Conservation (phyloP, 2,888 invertebrate species). For the Coenonympha arcania region DNA sequence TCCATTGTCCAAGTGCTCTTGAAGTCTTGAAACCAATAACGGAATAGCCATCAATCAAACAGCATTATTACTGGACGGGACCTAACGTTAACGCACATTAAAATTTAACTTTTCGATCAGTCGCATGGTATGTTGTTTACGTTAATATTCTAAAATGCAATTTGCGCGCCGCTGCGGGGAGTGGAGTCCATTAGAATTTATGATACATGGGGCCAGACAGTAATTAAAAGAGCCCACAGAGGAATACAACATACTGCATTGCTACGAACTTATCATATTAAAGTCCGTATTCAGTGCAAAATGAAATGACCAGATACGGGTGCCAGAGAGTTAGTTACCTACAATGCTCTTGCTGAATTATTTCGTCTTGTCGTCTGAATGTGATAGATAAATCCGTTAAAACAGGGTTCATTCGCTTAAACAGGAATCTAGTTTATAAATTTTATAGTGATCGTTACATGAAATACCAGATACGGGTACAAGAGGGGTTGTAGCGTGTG, state of each 20-base stretch:
- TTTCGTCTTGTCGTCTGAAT: neutral
- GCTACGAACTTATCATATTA: constrained; percentile 43
- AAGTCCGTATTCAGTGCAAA: constrained; percentile 31
- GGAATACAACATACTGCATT: constrained; percentile 52
- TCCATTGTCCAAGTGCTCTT: no score
- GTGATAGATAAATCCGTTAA: neutral
- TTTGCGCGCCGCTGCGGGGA: constrained; percentile 42
- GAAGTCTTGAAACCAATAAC: neutral
- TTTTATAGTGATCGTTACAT: no score
- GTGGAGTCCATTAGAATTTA: constrained; percentile 66
- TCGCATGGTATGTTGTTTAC: constrained; percentile 32
- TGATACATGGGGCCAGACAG: constrained; percentile 59
- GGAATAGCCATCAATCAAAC: constrained; percentile 11
- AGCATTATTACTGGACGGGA: constrained; percentile 1
- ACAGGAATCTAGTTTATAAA: no score
- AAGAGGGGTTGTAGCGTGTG: no score
- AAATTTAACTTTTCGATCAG: constrained; percentile 26
- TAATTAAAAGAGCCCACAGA: constrained; percentile 67
- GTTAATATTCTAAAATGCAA: constrained; percentile 61
- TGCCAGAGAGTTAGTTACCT: no score
- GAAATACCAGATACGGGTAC: no score
- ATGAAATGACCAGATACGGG: constrained; percentile 32
- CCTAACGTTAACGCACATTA: constrained; percentile 16
- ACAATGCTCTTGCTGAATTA: constrained; percentile 23
- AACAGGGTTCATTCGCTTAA: no score